A percentile compares a stretch with the other conserved stretches of the same genome.
These are phyloP conservation scores for Poecilia gillii DNA, from an alignment of 2,797 vertebrate genomes.

Conservation along the genomic window DNA sequence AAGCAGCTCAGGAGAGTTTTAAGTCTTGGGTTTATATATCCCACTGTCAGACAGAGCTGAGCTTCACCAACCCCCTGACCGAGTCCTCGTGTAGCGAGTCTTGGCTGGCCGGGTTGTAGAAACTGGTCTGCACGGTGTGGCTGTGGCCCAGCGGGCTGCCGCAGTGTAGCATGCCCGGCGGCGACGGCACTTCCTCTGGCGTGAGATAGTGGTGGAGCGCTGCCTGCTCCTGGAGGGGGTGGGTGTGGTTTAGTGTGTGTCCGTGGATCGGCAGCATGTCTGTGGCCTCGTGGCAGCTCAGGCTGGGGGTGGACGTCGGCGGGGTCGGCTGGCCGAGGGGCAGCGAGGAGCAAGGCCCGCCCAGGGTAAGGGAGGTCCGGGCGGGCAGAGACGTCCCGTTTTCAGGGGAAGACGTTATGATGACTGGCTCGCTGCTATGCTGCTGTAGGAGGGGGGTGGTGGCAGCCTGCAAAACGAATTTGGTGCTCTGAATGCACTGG, in stretches of 20 bases:
- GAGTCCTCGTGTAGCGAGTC: constrained; percentile 98
- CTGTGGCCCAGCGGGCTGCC: constrained; percentile 88
- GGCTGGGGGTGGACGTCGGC: constrained; percentile 91
- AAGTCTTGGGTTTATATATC: constrained; percentile 14
- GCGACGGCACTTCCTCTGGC: constrained; percentile 92
- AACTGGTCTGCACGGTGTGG: constrained; percentile 86
- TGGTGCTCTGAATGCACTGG: constrained; percentile 99
- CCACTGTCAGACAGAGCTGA: constrained; percentile 92
- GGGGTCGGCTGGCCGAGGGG: constrained; percentile 92
- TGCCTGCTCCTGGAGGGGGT: constrained; percentile 65
- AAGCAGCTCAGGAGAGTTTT: constrained; percentile 48
- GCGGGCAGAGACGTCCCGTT: constrained; percentile 85
- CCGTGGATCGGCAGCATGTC: constrained; percentile 82
- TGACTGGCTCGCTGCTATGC: constrained; percentile 89
- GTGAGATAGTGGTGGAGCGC: constrained; percentile 92
- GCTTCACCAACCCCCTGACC: constrained; percentile 94
- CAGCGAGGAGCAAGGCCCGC: constrained; percentile 86
- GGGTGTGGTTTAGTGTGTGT: constrained; percentile 68
- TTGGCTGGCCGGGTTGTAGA: constrained; percentile 92
- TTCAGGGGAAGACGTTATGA: constrained; percentile 76
- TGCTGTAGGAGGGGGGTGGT: constrained; percentile 92
- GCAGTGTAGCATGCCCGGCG: constrained; percentile 88
- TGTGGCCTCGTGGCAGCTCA: constrained; percentile 79
- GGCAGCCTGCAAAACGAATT: constrained; percentile 99
- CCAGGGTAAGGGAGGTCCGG: constrained; percentile 83